Percentiles rank a stretch among this genome's conserved stretches.
Evolutionary conservation across 1,140 invertebrate genomes (phyloP).

Genomic region (Sitophilus oryzae): DNA sequence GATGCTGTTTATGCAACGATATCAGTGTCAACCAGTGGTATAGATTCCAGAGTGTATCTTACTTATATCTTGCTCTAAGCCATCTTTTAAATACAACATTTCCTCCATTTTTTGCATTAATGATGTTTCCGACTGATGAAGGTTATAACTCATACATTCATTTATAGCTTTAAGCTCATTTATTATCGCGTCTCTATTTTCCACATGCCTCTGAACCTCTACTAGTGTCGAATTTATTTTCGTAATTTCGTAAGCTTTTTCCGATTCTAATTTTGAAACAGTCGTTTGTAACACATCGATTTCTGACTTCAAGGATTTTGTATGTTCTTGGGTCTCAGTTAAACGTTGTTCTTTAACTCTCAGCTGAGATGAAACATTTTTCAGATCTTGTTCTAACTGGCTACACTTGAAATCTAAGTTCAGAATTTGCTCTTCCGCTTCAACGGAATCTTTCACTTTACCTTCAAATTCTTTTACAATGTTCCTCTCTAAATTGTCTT

Average conservation of each 20-base stretch:
- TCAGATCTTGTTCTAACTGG: background rate
- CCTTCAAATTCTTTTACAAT: conserved; percentile 1
- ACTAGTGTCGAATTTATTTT: background rate
- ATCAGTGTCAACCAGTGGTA: too few species aligned
- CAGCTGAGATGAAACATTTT: background rate
- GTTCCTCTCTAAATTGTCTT: conserved; percentile 3
- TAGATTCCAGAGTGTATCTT: too few species aligned
- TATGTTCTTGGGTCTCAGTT: background rate
- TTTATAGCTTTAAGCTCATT: background rate
- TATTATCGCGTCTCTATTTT: background rate
- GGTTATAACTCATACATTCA: background rate
- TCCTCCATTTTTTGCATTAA: background rate
- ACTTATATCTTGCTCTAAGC: background rate
- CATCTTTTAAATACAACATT: background rate
- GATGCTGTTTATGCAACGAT: too few species aligned
- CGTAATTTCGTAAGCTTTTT: background rate
- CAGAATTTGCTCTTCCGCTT: background rate
- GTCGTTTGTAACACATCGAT: background rate
- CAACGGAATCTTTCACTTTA: conserved; percentile 3
- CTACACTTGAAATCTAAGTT: background rate
- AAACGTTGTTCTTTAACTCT: background rate
- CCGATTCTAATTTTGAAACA: background rate
- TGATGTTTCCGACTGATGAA: background rate
- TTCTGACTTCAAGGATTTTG: background rate
- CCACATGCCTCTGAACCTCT: background rate